phyloP scores from a whole-genome alignment of 2,797 vertebrate species.

The Mormyrus hasselquistii region DNA sequence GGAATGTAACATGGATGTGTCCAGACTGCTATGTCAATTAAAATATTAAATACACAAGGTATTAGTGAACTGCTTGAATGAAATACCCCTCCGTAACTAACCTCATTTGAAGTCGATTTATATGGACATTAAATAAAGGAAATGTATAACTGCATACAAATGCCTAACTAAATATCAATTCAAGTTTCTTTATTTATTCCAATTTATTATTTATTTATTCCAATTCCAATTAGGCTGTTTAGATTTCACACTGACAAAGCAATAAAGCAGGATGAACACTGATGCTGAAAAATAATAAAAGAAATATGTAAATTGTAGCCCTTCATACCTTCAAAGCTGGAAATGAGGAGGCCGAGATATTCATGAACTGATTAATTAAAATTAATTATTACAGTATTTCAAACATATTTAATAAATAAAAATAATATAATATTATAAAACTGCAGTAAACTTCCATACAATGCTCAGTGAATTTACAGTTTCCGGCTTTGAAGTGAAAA shows the following conservation, averaged over 20 bases:
- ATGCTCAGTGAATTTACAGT: not conserved
- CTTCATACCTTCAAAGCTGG: not conserved
- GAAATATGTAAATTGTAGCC: not conserved
- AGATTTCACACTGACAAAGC: not conserved
- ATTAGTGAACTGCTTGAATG: not conserved
- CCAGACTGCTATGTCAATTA: not conserved
- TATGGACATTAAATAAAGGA: not conserved
- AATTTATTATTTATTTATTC: too few relatives aligned
- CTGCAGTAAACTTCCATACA: not conserved
- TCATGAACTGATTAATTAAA: not conserved
- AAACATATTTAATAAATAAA: not conserved
- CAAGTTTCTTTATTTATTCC: not conserved
- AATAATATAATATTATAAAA: not conserved
- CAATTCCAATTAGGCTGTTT: not conserved
- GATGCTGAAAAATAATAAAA: not conserved
- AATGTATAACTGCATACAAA: not conserved
- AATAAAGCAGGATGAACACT: not conserved
- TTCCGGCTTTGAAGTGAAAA: not conserved
- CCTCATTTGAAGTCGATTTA: not conserved
- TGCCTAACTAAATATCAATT: not conserved
- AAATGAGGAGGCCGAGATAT: not conserved
- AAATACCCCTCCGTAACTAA: not conserved
- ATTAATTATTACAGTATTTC: not conserved
- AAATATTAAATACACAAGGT: not conserved
- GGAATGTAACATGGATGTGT: not conserved